These are phyloP conservation scores for Melieria omissa DNA, from an alignment of 2,888 invertebrate species.

Conservation along the genomic window DNA sequence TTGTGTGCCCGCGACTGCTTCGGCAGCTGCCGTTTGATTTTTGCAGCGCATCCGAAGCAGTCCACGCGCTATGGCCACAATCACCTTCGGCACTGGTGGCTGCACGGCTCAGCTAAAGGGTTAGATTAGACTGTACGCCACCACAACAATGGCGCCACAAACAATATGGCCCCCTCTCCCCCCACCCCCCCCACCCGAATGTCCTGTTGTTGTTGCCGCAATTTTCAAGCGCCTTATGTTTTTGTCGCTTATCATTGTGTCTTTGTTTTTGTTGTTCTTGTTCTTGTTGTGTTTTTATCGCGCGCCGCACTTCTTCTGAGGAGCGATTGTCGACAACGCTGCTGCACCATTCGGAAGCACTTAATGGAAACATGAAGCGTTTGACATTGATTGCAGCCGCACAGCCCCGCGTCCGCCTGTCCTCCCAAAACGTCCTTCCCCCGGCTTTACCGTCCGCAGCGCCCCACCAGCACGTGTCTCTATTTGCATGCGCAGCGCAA, in stretches of 20 bases:
- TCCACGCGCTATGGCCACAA: not conserved
- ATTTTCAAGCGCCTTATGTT: constrained; percentile 49
- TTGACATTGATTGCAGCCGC: constrained; percentile 47
- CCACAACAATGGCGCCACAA: too few species aligned
- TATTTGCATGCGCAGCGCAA: constrained; percentile 8
- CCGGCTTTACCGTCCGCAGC: not conserved
- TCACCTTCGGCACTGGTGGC: not conserved
- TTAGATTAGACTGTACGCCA: constrained; percentile 40
- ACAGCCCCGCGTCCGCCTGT: not conserved
- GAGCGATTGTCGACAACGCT: constrained; percentile 43
- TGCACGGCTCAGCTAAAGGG: constrained; percentile 38
- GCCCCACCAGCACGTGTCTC: not conserved
- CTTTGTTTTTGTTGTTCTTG: constrained; percentile 35
- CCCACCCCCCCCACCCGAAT: not conserved
- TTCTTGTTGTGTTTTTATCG: too few species aligned
- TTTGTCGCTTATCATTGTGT: constrained; percentile 54
- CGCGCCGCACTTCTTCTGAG: too few species aligned
- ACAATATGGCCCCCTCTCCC: constrained; percentile 1
- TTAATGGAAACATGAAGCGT: constrained; percentile 47
- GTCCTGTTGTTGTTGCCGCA: constrained; percentile 22
- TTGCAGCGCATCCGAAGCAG: too few species aligned
- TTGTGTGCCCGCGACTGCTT: too few species aligned
- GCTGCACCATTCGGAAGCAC: constrained; percentile 43
- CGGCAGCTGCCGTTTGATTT: too few species aligned
- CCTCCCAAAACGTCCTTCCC: not conserved